These are phyloP conservation scores for Tokudaia tokunoshimensis DNA, from an alignment of 2,797 vertebrate species.

Conservation along the genomic window DNA sequence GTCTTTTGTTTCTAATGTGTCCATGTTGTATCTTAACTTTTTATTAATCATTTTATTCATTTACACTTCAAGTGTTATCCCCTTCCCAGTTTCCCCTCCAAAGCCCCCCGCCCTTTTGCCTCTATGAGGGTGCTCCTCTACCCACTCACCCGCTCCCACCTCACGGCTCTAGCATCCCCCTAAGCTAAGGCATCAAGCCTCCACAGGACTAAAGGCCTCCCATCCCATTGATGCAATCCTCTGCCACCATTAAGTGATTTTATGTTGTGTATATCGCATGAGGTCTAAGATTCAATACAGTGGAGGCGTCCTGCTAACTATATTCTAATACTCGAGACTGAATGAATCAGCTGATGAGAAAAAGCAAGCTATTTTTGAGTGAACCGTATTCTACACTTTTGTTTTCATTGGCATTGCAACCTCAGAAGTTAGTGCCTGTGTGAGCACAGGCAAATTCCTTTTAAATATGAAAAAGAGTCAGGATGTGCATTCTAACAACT, in stretches of 20 bases:
- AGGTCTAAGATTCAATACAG: neutral
- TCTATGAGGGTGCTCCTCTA: too few relatives aligned
- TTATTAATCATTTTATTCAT: neutral
- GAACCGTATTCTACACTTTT: neutral
- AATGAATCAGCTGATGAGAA: neutral
- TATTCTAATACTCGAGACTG: neutral
- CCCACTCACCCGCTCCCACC: too few relatives aligned
- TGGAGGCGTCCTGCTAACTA: neutral
- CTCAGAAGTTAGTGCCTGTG: neutral
- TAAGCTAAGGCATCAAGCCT: too few relatives aligned
- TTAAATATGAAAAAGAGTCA: neutral
- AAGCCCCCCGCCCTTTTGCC: too few relatives aligned
- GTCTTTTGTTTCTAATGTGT: neutral
- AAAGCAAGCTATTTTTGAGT: neutral
- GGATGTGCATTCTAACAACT: neutral
- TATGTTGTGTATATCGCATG: neutral
- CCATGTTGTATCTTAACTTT: neutral
- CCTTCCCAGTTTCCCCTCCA: too few relatives aligned
- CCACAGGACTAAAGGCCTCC: too few relatives aligned
- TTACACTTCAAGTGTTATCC: too few relatives aligned
- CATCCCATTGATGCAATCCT: too few relatives aligned
- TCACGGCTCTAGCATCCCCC: too few relatives aligned
- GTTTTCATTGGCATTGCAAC: fast-evolving
- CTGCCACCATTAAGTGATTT: neutral
- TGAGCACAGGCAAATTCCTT: neutral